Conservation (phyloP, 2,113 vertebrate species). For the Tonatia bakeri region DNA sequence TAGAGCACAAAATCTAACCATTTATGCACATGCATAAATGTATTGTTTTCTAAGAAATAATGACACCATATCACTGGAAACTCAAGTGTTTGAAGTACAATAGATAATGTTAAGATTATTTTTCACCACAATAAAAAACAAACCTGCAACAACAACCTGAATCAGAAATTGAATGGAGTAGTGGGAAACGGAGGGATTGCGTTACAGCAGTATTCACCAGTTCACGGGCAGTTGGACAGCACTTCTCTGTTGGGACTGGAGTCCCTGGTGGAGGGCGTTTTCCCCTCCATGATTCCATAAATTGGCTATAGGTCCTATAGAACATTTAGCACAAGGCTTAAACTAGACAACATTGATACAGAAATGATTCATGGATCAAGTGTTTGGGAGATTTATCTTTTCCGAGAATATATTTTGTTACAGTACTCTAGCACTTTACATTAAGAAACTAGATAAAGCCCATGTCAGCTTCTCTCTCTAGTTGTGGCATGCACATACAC, state of each 20-base stretch:
- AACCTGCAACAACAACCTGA: background rate
- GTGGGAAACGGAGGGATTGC: background rate
- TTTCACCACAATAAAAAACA: background rate
- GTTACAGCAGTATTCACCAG: background rate
- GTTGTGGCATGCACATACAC: background rate
- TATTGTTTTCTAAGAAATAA: background rate
- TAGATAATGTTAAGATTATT: background rate
- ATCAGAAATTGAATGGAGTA: background rate
- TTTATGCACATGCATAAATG: background rate
- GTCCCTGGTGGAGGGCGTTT: background rate
- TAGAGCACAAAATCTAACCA: background rate
- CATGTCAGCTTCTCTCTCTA: background rate
- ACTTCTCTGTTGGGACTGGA: background rate
- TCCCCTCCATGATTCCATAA: background rate
- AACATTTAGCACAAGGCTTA: background rate
- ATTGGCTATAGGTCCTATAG: background rate
- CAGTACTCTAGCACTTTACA: background rate
- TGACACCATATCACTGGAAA: background rate
- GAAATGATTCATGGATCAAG: background rate
- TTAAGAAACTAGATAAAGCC: conserved; percentile 24
- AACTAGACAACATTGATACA: conserved; percentile 6
- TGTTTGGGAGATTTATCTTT: background rate
- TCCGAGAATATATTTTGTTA: background rate
- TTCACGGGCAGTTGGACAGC: background rate
- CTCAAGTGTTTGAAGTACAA: background rate